Percentiles rank a stretch among this genome's conserved stretches.
These are phyloP conservation scores for Crypturellus tataupa DNA, from an alignment of 2,797 vertebrate genomes.

Conservation along the genomic window DNA sequence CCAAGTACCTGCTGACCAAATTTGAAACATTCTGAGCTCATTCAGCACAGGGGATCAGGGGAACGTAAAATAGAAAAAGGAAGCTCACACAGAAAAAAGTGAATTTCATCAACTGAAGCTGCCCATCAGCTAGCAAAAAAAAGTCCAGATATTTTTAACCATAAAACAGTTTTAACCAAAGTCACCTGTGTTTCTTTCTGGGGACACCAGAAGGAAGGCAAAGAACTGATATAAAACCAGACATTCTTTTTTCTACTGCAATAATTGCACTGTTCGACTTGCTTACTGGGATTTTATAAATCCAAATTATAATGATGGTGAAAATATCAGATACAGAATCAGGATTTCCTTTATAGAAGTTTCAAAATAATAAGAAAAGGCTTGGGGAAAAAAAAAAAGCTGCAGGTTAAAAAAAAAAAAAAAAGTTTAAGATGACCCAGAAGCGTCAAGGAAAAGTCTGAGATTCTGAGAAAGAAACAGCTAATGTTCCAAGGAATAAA, in stretches of 20 bases:
- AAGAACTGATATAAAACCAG: background rate
- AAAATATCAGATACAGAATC: background rate
- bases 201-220: rapidly evolving
- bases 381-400: background rate
- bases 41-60: background rate
- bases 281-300: conserved; percentile 3
- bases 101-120: background rate
- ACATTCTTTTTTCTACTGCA: background rate
- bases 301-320: background rate
- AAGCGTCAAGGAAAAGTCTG: conserved; percentile 32
- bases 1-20: background rate
- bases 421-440: background rate
- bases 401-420: conserved; percentile 5
- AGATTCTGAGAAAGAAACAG: conserved; percentile 32
- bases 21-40: background rate
- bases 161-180: background rate
- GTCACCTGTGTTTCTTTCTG: rapidly evolving
- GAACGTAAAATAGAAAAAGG: background rate
- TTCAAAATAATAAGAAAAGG: conserved; percentile 7
- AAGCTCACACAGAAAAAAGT: background rate
- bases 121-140: background rate
- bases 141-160: background rate
- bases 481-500: conserved; percentile 1
- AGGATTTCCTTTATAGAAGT: background rate
- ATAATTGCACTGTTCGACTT: background rate